A percentile compares a stretch with the other conserved stretches of the same genome.
Evolutionary conservation across 2,888 invertebrate genomes (phyloP).

Genomic region (Drosophila tanythrix): DNA sequence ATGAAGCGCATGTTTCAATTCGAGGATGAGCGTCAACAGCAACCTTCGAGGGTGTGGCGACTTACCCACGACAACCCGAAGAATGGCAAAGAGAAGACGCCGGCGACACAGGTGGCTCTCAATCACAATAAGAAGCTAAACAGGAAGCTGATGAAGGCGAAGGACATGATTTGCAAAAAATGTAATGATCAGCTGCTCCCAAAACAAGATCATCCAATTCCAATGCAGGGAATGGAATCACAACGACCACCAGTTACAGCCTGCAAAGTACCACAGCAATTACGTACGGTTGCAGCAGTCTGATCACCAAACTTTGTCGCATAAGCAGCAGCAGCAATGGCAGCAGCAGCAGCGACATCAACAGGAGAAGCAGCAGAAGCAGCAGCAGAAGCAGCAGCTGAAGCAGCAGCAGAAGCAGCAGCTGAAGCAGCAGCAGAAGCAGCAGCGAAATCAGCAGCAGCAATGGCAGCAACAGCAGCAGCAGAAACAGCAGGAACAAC

Average conservation of each 20-base stretch:
- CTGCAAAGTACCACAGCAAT: background rate
- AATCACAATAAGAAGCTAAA: slow-evolving; percentile 8
- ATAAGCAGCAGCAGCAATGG: slow-evolving; percentile 1
- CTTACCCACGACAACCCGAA: slow-evolving; percentile 18
- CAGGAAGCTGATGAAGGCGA: slow-evolving; percentile 26
- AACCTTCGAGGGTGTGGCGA: slow-evolving; percentile 17
- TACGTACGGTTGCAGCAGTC: background rate
- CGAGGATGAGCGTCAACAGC: slow-evolving; percentile 30
- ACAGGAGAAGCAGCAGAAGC: background rate
- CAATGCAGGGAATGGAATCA: background rate
- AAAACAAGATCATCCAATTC: too few relatives aligned
- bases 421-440: background rate
- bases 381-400: background rate
- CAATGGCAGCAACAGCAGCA: background rate
- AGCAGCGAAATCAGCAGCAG: background rate
- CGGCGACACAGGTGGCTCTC: background rate
- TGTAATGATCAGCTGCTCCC: too few relatives aligned
- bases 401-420: background rate
- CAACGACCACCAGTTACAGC: background rate
- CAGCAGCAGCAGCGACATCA: too few relatives aligned
- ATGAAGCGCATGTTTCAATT: slow-evolving; percentile 38
- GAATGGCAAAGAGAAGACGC: background rate
- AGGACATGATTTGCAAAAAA: too few relatives aligned
- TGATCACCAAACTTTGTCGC: background rate
- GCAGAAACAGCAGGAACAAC: background rate